These are phyloP conservation scores for Geophilus truncorum DNA, from an alignment of 2,888 invertebrate species.

Conservation along the genomic window DNA sequence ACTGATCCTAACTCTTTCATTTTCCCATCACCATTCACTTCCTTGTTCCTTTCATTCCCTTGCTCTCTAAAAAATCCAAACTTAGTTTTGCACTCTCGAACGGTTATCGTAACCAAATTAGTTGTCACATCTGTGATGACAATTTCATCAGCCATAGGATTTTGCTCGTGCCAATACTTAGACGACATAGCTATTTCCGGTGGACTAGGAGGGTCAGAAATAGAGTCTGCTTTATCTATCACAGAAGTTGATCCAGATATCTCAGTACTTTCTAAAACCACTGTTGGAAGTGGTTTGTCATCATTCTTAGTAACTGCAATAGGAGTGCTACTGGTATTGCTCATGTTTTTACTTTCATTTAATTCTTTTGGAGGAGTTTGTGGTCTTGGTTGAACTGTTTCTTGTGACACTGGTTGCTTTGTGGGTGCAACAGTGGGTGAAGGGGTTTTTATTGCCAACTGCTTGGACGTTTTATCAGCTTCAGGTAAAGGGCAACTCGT, in stretches of 20 bases:
- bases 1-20: background rate
- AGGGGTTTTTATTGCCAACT: too few species aligned
- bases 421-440: too few species aligned
- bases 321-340: background rate
- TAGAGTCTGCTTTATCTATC: background rate
- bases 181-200: constrained; percentile 39
- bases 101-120: constrained; percentile 88
- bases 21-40: background rate
- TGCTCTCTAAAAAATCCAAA: constrained; percentile 71
- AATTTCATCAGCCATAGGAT: constrained; percentile 66
- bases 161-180: constrained; percentile 66
- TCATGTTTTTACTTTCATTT: background rate
- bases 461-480: too few species aligned
- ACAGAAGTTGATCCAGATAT: background rate
- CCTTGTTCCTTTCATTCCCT: background rate
- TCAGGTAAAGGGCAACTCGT: background rate
- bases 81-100: constrained; percentile 90
- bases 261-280: background rate
- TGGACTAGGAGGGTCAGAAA: background rate
- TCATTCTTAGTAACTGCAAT: background rate
- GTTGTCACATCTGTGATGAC: constrained; percentile 96
- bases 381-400: background rate
- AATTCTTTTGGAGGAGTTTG: background rate
- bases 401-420: background rate
- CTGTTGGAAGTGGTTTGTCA: background rate